Evolutionary conservation across 2,888 invertebrate genomes (phyloP).

Genomic region (Leucophenga montana): DNA sequence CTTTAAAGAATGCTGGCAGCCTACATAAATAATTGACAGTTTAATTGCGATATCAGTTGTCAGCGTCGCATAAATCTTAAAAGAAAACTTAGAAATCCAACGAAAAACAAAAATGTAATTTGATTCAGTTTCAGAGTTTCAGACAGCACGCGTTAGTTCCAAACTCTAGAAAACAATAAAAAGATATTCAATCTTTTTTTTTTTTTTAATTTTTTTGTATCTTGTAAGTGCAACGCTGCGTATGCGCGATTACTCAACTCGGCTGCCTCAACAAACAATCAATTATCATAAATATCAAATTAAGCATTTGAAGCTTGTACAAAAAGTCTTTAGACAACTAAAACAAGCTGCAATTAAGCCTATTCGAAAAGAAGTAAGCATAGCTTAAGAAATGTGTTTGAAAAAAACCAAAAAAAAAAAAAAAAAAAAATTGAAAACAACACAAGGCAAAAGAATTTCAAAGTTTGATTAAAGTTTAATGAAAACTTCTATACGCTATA

Average conservation of each 20-base stretch:
- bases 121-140: too few species aligned
- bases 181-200: not conserved
- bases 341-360: slow-evolving; percentile 27
- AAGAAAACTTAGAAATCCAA: too few species aligned
- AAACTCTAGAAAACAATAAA: not conserved
- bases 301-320: slow-evolving; percentile 29
- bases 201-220: not conserved
- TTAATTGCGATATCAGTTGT: slow-evolving; percentile 51
- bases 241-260: slow-evolving; percentile 8
- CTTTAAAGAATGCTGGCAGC: slow-evolving; percentile 12
- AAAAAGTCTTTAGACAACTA: slow-evolving; percentile 17
- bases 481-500: too few species aligned
- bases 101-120: too few species aligned
- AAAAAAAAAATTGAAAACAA: not conserved
- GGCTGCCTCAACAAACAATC: slow-evolving; percentile 30
- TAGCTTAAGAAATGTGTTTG: slow-evolving; percentile 1
- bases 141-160: slow-evolving; percentile 8
- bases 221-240: not conserved
- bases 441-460: not conserved
- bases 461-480: too few species aligned
- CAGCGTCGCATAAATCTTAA: slow-evolving; percentile 17
- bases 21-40: slow-evolving; percentile 48
- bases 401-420: not conserved
- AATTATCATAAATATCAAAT: slow-evolving; percentile 44
- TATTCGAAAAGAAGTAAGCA: not conserved